Evolutionary conservation across 2,888 invertebrate genomes (phyloP).

Genomic region (Amblyteles armatorius): DNA sequence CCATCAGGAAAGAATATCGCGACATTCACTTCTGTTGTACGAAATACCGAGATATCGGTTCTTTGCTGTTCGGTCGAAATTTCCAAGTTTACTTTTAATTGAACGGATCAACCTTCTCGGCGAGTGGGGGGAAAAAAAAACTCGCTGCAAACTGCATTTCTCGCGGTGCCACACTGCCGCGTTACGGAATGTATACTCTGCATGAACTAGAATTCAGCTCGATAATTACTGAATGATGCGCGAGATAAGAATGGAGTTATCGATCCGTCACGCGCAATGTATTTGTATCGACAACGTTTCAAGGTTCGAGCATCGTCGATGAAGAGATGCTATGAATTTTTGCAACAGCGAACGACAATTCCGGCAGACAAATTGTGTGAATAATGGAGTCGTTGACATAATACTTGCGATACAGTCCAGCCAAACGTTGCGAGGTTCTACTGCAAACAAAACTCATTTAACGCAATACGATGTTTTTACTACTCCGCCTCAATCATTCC

Average conservation of each 20-base stretch:
- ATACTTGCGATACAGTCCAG: too few species aligned
- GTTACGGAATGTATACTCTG: neutral
- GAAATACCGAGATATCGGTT: constrained; percentile 8
- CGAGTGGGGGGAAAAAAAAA: constrained; percentile 31
- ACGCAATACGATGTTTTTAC: constrained; percentile 42
- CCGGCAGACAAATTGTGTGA: too few species aligned
- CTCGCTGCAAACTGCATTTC: constrained; percentile 18
- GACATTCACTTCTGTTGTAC: constrained; percentile 1
- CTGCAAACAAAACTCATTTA: constrained; percentile 24
- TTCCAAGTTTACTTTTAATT: constrained; percentile 52
- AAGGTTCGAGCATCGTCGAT: constrained; percentile 1
- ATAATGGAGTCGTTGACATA: neutral
- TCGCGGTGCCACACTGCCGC: constrained; percentile 9
- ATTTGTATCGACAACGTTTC: constrained; percentile 19
- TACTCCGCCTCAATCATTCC: constrained; percentile 34
- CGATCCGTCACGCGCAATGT: neutral
- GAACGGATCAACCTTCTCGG: constrained; percentile 43
- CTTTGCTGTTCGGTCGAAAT: constrained; percentile 14
- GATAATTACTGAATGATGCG: constrained; percentile 26
- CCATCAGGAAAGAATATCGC: constrained; percentile 1
- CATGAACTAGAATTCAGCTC: constrained; percentile 37
- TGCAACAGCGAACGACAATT: neutral
- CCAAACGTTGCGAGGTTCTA: too few species aligned
- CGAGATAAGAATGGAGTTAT: neutral
- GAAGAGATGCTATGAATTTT: constrained; percentile 4